phyloP scores from a whole-genome alignment of 2,113 vertebrate species.

The Hippocampus zosterae region DNA sequence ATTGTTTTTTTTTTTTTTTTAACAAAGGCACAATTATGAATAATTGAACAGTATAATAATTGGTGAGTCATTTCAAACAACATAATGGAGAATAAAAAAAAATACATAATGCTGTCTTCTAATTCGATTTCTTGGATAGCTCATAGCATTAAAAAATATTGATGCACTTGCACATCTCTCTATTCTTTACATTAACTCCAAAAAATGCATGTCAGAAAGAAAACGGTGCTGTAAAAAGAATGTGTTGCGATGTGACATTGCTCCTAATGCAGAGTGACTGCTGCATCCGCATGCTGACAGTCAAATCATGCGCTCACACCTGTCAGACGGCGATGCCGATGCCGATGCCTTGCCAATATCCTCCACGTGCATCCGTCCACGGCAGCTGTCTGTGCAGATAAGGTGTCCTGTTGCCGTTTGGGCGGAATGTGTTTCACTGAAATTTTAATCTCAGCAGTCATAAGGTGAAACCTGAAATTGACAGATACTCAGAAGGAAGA shows the following conservation, averaged over 20 bases:
- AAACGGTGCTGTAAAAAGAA: background rate
- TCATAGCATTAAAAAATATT: no score
- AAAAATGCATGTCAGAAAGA: background rate
- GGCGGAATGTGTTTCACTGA: constrained; percentile 42
- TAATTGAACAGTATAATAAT: background rate
- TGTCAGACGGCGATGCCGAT: background rate
- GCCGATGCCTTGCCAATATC: background rate
- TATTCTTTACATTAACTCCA: background rate
- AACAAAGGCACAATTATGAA: no score
- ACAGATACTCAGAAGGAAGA: constrained; percentile 15
- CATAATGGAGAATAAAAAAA: background rate
- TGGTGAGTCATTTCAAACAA: background rate
- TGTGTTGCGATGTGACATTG: background rate
- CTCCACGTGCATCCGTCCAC: constrained; percentile 5
- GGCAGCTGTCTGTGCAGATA: constrained; percentile 47
- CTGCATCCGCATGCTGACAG: background rate
- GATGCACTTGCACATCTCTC: no score
- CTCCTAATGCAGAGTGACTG: background rate
- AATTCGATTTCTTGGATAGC: background rate
- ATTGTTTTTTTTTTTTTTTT: no score
- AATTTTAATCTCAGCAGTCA: constrained; percentile 42
- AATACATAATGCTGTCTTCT: background rate
- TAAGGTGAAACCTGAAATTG: background rate
- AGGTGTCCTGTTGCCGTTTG: constrained; percentile 37
- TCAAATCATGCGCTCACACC: background rate